Evolutionary conservation across 2,888 invertebrate genomes (phyloP), one percentile per base, ranked within the genome.

Genomic region (Scelioninae gen. 2): DNA sequence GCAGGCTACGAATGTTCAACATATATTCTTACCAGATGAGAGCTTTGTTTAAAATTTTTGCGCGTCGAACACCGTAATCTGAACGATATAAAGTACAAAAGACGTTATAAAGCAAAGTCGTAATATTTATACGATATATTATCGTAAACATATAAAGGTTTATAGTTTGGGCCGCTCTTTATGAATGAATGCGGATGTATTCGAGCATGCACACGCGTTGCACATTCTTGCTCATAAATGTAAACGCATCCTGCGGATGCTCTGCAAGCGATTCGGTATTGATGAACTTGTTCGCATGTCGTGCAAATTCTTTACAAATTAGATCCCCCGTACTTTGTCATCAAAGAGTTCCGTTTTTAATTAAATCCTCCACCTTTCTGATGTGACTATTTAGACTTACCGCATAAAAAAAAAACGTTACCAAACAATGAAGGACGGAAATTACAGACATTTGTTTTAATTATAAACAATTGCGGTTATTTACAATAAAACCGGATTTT

Each of bases 241-340:
- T 41, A 60, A 53, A 65, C 37, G 22, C 55, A 65, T 72, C 72
- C 72, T 61, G 19, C 72, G 65, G 72, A 72, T 72, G 65, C 71
- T 28, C 46, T 15, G 33, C n/a, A 18, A 43, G 41, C 19, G 22
- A 63, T 63, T 70, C 13, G 22, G 48, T 53, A 72, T 65, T 50
- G 72, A 73, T 61, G 61, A 61, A 73, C 67, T 61, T 43, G 61
- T 73, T 73, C 52, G 72, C 61, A 67, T 73, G 72, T 55, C 19
- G 28, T 31, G 55, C 43, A 22, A 67, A 73, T 73, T 73, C 72
- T 73, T 67, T 22, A 28, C 61, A 67, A 73, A 73, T 73, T 67
- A 73, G 72, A 73, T n/a, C 67, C 57, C 41, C 16, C 52, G 71
- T 60, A 67, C 72, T 55, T 67, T 73, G 72, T 73, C 67, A 73